Evolutionary conservation across 2,888 invertebrate genomes (phyloP), one percentile per base, ranked within the genome.

Genomic region (Pomacea canaliculata): DNA sequence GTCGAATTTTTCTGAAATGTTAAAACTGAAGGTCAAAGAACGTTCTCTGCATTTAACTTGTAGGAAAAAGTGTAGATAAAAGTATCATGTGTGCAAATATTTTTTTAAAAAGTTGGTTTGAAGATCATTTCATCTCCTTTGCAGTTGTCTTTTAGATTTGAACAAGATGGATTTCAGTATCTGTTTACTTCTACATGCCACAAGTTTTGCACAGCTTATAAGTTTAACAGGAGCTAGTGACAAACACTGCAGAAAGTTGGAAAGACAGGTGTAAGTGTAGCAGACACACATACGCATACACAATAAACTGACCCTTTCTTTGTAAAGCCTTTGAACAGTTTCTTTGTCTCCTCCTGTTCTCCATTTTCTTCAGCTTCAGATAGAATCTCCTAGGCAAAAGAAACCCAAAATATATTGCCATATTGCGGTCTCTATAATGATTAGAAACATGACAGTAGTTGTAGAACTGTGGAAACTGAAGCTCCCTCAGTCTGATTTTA

Each of bases 1-100:
- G 78, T 60, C 84, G 79, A 12, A 87, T 83, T 76, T 85, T 86
- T 73, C 88, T 86, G 79, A n/a, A 79, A 81, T 62, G 37, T 37
- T 37, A 37, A 37, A 37, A 37, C 37, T 37, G 37, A 37, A 37
- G 27, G 19, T 19, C 8, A 10, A 70, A 70, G 37, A 70, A 37
- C 37, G 3, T 1, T 37, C 37, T 60, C 4, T 4, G n/a, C 60
- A 60, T 2, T 60, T 19, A 60, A n/a, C 4, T n/a, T 7, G 4
- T 1, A 5, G n/a, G 4, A 60, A 7, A 69, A 46, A 46, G 48
- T 5, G 46, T 49, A 62, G 5, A 13, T 8, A 76, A 19, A 16
- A 70, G 37, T 18, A 70, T 13, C 16, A 66, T 8, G 23, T 9
- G 13, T 7, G n/a, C 27, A 27, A 62, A 62, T 5, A 72, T 63